A percentile compares a stretch with the other conserved stretches of the same genome.
Evolutionary conservation across 2,113 vertebrate species (phyloP).

Genomic region (Salminus brasiliensis): DNA sequence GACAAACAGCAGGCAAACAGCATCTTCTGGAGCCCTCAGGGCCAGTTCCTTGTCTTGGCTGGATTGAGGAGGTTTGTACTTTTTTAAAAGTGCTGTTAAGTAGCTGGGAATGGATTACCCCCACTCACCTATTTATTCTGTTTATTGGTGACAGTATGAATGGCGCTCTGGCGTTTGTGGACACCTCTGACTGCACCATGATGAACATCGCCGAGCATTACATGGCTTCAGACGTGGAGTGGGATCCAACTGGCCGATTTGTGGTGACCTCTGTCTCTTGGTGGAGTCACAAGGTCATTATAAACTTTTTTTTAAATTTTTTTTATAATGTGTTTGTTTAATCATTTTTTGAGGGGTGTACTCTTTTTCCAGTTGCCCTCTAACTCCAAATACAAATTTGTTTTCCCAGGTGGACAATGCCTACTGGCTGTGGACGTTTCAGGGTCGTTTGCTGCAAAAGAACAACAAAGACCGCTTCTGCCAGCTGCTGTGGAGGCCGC

Average conservation of each 20-base stretch:
- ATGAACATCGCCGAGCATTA: slow-evolving; percentile 99
- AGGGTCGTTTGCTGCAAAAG: slow-evolving; percentile 96
- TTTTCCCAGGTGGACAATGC: slow-evolving; percentile 92
- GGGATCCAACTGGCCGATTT: slow-evolving; percentile 96
- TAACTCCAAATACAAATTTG: background rate
- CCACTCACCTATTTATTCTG: background rate
- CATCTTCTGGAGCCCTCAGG: slow-evolving; percentile 99
- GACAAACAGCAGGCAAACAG: slow-evolving; percentile 99
- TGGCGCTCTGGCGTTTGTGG: slow-evolving; percentile 93
- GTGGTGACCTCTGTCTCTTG: slow-evolving; percentile 96
- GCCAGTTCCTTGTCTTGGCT: slow-evolving; percentile 94
- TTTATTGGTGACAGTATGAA: slow-evolving; percentile 85
- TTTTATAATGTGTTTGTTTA: background rate
- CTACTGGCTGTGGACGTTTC: slow-evolving; percentile 98
- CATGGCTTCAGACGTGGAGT: slow-evolving; percentile 96
- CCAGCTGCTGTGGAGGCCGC: slow-evolving; percentile 95
- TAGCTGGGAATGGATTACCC: background rate
- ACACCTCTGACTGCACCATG: slow-evolving; percentile 97
- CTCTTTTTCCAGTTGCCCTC: too few species aligned
- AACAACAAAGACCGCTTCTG: slow-evolving; percentile 98
- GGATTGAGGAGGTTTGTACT: slow-evolving; percentile 90
- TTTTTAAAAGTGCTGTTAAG: background rate
- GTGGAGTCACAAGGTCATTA: slow-evolving; percentile 96
- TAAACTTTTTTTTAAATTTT: too few species aligned
- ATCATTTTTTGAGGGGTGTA: too few species aligned